These are phyloP conservation scores for Hypanus sabinus DNA, from an alignment of 2,113 vertebrate species.

Conservation along the genomic window DNA sequence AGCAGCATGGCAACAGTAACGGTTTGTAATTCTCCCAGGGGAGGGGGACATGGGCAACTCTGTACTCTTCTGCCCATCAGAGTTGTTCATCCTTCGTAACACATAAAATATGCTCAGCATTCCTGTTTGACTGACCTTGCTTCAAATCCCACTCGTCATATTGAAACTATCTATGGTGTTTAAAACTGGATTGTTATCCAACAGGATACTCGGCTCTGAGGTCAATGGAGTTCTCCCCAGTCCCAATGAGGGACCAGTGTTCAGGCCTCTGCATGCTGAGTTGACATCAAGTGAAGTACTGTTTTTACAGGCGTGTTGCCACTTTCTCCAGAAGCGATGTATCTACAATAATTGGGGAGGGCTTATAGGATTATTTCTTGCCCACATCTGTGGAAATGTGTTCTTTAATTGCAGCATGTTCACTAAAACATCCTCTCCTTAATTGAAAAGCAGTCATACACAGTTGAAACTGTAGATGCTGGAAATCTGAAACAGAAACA, in stretches of 20 bases:
- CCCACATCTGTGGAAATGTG: neutral
- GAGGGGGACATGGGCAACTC: too few relatives aligned
- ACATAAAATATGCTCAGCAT: neutral
- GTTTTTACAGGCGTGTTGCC: neutral
- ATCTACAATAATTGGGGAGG: neutral
- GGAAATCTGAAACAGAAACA: too few relatives aligned
- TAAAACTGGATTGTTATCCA: neutral
- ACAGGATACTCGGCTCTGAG: neutral
- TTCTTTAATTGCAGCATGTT: neutral
- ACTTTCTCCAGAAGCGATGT: neutral
- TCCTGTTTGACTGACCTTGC: neutral
- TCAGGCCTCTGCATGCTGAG: neutral
- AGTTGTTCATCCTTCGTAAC: too few relatives aligned
- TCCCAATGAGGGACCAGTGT: neutral
- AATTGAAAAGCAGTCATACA: neutral
- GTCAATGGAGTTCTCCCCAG: neutral
- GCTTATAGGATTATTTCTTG: neutral
- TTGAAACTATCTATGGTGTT: neutral
- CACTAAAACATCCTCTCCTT: neutral
- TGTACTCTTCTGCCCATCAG: too few relatives aligned
- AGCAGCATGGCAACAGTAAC: too few relatives aligned
- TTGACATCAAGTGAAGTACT: neutral
- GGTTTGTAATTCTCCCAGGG: too few relatives aligned
- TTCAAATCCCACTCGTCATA: neutral
- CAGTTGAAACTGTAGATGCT: neutral